Evolutionary conservation across 1,140 invertebrate species (phyloP).

Genomic region (Saccostrea cuccullata): DNA sequence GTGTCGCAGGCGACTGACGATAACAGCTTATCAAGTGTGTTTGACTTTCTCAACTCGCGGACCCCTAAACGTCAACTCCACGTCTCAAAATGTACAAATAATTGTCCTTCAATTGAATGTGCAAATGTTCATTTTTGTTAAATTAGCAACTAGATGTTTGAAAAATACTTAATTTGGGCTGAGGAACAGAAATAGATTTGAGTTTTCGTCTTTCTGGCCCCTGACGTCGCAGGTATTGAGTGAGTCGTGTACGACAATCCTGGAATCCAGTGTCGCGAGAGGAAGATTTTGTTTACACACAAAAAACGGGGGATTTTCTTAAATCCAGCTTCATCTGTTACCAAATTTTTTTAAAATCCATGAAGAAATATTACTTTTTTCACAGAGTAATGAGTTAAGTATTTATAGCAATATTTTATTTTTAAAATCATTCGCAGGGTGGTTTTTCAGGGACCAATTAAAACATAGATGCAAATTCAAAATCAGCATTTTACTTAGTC

Average conservation of each 20-base stretch:
- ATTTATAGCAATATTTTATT: not conserved
- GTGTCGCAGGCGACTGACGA: not conserved
- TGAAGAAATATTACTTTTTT: not conserved
- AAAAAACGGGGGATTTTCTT: not conserved
- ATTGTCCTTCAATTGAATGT: conserved; percentile 27
- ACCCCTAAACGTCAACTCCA: not conserved
- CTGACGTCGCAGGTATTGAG: conserved; percentile 3
- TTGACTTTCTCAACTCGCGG: conserved; percentile 39
- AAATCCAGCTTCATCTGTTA: conserved; percentile 28
- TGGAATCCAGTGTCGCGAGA: not conserved
- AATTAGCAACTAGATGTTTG: conserved; percentile 38
- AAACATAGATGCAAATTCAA: too few relatives aligned
- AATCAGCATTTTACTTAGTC: too few relatives aligned
- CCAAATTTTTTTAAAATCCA: not conserved
- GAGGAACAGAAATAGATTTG: conserved; percentile 9
- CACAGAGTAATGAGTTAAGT: not conserved
- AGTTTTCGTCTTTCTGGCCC: not conserved
- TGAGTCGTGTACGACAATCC: not conserved
- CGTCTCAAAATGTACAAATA: conserved; percentile 41
- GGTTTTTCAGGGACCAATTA: too few relatives aligned
- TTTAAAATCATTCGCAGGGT: too few relatives aligned
- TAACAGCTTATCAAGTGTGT: conserved; percentile 42
- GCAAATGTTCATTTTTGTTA: conserved; percentile 37
- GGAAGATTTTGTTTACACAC: conserved; percentile 30
- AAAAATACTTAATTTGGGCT: conserved; percentile 23